Evolutionary conservation across 2,888 invertebrate species (phyloP), one percentile per base, ranked within the genome.

Genomic region (Synergus itoensis): DNA sequence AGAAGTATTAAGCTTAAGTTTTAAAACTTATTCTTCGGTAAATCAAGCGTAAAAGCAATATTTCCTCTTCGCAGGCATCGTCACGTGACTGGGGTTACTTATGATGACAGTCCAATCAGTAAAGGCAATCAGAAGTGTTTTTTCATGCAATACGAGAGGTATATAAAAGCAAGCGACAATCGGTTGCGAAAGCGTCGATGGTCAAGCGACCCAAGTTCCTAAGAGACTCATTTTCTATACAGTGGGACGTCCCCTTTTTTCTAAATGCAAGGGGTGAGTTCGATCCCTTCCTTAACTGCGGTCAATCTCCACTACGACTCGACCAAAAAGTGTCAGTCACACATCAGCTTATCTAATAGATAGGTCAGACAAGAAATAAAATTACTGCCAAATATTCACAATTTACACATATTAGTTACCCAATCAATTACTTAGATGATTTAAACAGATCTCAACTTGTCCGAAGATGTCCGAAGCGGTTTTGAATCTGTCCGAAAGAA

Each of bases 241-340:
- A 73, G 36, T 12, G 36, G 73, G 8, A 73, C n/a, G 36, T 73
- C 73, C 73, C 73, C 53, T 28, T 73, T 73, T 53, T n/a, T 73
- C 73, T 73, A 73, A 73, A 73, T 73, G 73, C 73, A 73, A 73
- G 53, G 73, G 73, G 53, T 73, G 28, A 53, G 53, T 73, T 73
- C 48, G 53, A 73, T 53, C 73, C 73, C n/a, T 53, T 48, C 8
- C n/a, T 48, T 53, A 73, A 73, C 73, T 73, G 73, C 36, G 73
- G 53, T 73, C 73, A 53, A 73, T 73, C 53, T 73, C 45, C 12
- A 53, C 53, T 73, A 9, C 16, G 53, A 73, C 53, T 48, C 48
- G 28, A n/a, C n/a, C 36, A 73, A 53, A 53, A 11, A 53, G 48
- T 28, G 48, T n/a, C 16, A 73, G 53, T 53, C 21, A 16, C 45